Evolutionary conservation across 2,888 invertebrate species (phyloP).

Genomic region (Sylvicola cinctus): DNA sequence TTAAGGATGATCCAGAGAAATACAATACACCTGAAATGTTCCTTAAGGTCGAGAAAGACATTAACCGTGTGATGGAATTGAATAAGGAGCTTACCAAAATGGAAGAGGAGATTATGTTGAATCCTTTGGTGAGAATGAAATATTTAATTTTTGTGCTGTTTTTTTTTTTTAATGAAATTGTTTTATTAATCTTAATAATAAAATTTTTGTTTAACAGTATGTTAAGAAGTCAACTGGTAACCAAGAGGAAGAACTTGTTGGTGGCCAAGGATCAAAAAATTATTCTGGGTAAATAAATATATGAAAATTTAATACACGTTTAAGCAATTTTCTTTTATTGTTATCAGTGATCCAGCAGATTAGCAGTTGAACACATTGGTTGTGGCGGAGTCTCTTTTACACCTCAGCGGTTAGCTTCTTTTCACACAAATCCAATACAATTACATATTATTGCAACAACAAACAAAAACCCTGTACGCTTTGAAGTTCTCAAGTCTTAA

Average conservation of each 20-base stretch:
- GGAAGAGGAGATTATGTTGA: slow-evolving; percentile 88
- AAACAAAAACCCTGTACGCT: too few relatives aligned
- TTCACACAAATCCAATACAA: too few relatives aligned
- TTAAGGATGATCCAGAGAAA: slow-evolving; percentile 88
- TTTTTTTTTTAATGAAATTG: neutral
- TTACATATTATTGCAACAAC: too few relatives aligned
- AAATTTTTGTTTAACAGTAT: slow-evolving; percentile 26
- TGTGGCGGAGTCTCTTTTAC: too few relatives aligned
- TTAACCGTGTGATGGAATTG: slow-evolving; percentile 67
- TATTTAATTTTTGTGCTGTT: neutral
- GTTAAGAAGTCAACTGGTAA: slow-evolving; percentile 38
- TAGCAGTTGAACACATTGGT: too few relatives aligned
- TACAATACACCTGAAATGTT: slow-evolving; percentile 80
- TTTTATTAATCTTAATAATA: slow-evolving; percentile 2
- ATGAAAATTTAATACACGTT: neutral
- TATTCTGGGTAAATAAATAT: slow-evolving; percentile 17
- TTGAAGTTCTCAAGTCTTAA: too few relatives aligned
- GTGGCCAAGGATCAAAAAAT: slow-evolving; percentile 18
- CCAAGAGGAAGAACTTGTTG: slow-evolving; percentile 33
- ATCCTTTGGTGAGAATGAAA: slow-evolving; percentile 59
- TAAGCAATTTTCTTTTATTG: slow-evolving; percentile 1
- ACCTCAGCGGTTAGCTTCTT: too few relatives aligned
- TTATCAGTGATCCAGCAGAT: slow-evolving; percentile 21
- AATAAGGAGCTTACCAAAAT: slow-evolving; percentile 76
- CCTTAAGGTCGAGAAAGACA: slow-evolving; percentile 65